phyloP scores from a whole-genome alignment of 2,113 vertebrate species.

The Sinocyclocheilus grahami region DNA sequence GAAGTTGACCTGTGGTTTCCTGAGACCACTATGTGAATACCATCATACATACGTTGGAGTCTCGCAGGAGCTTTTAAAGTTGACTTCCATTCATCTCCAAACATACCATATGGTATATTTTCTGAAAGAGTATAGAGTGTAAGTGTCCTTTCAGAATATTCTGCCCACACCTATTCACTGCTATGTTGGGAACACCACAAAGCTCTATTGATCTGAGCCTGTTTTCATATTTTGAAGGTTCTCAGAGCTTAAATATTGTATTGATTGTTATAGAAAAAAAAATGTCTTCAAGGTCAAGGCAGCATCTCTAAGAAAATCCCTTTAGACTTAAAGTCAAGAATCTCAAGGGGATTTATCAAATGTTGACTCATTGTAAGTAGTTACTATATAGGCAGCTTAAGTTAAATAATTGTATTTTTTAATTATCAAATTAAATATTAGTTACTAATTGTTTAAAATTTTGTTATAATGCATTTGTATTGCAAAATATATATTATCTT shows the following conservation, averaged over 20 bases:
- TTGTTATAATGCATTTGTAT: no score
- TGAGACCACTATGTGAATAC: background rate
- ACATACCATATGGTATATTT: background rate
- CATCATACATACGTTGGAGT: background rate
- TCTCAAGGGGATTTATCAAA: background rate
- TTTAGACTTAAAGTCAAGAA: background rate
- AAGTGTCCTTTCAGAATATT: background rate
- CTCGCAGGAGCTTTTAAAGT: background rate
- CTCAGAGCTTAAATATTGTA: constrained; percentile 33
- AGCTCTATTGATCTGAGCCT: constrained; percentile 49
- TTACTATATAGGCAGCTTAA: background rate
- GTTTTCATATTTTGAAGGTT: constrained; percentile 30
- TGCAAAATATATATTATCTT: no score
- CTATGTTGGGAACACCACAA: background rate
- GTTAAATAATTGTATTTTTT: no score
- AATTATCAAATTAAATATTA: no score
- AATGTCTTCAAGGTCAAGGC: constrained; percentile 53
- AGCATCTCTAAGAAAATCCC: background rate
- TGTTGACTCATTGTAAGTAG: background rate
- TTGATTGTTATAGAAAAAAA: constrained; percentile 51
- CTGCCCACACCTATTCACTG: background rate
- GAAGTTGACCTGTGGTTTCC: background rate
- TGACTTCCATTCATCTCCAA: background rate
- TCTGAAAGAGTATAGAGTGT: background rate
- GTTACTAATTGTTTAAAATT: no score